Evolutionary conservation across 2,797 vertebrate species (phyloP).

Genomic region (Microcaecilia unicolor): DNA sequence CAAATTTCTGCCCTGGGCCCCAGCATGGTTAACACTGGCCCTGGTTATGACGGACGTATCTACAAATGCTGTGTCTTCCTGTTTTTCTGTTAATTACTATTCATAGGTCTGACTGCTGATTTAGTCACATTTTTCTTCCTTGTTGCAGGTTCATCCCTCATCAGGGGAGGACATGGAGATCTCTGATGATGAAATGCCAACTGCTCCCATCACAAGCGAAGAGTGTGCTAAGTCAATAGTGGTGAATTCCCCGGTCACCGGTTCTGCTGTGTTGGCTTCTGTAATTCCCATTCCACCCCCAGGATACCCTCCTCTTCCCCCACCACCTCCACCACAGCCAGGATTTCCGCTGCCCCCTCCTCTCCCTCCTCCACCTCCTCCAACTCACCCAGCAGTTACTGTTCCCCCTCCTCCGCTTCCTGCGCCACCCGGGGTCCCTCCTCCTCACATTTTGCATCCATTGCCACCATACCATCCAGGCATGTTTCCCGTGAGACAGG

Average conservation of each 20-base stretch:
- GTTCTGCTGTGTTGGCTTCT: conserved; percentile 54
- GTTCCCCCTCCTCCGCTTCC: conserved; percentile 58
- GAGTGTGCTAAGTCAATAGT: conserved; percentile 88
- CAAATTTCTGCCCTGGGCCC: too few species aligned
- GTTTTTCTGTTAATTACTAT: conserved; percentile 18
- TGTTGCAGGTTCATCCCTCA: conserved; percentile 73
- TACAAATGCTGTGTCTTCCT: background rate
- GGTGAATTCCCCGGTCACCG: conserved; percentile 66
- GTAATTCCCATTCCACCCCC: conserved; percentile 69
- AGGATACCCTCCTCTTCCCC: conserved; percentile 70
- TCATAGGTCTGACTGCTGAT: conserved; percentile 16
- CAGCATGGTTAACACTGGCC: too few species aligned
- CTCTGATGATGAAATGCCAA: conserved; percentile 90
- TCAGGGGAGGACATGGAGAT: conserved; percentile 98
- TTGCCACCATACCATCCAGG: conserved; percentile 69
- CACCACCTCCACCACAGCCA: conserved; percentile 51
- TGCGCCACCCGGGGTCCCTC: conserved; percentile 61
- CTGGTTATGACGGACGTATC: too few species aligned
- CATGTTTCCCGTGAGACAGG: conserved; percentile 83
- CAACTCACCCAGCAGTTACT: conserved; percentile 56
- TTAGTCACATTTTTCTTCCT: conserved; percentile 19
- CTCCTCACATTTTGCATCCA: conserved; percentile 69
- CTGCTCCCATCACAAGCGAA: conserved; percentile 67
- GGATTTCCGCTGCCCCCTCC: conserved; percentile 70
- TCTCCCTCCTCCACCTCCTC: conserved; percentile 51